These are phyloP conservation scores for Laticauda colubrina DNA, from an alignment of 2,113 vertebrate species.

Conservation along the genomic window DNA sequence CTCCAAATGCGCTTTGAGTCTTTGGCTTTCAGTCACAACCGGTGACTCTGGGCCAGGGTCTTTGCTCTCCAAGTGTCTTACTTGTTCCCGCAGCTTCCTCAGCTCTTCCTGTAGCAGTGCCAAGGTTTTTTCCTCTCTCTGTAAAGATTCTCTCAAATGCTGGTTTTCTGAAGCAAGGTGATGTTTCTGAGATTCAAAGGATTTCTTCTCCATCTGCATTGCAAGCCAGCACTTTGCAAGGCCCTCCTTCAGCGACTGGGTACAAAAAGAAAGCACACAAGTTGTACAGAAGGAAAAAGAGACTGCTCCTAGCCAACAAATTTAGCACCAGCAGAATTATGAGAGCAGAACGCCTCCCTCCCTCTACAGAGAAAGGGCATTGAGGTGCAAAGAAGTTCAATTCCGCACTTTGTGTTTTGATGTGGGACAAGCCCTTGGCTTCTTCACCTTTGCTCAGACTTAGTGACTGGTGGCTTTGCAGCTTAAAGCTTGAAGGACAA, in stretches of 20 bases:
- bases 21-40: constrained; percentile 80
- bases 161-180: constrained; percentile 80
- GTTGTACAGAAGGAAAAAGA: neutral
- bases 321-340: neutral
- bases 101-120: constrained; percentile 83
- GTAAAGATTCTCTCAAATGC: constrained; percentile 77
- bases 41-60: constrained; percentile 69
- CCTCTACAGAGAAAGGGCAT: neutral
- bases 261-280: neutral
- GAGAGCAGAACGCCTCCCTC: neutral
- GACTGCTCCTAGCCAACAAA: neutral
- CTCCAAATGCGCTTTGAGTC: constrained; percentile 81
- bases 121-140: constrained; percentile 81
- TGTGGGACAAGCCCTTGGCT: neutral
- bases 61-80: constrained; percentile 78
- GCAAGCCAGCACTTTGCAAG: constrained; percentile 72
- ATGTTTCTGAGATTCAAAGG: constrained; percentile 73
- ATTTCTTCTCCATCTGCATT: constrained; percentile 69
- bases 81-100: constrained; percentile 77
- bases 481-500: neutral
- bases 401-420: neutral
- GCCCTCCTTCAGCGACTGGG: constrained; percentile 76
- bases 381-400: neutral
- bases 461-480: neutral
- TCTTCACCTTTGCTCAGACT: neutral